A percentile compares a stretch with the other conserved stretches of the same genome.
Conservation (phyloP, 2,888 invertebrate genomes). For the Arge pagana region DNA sequence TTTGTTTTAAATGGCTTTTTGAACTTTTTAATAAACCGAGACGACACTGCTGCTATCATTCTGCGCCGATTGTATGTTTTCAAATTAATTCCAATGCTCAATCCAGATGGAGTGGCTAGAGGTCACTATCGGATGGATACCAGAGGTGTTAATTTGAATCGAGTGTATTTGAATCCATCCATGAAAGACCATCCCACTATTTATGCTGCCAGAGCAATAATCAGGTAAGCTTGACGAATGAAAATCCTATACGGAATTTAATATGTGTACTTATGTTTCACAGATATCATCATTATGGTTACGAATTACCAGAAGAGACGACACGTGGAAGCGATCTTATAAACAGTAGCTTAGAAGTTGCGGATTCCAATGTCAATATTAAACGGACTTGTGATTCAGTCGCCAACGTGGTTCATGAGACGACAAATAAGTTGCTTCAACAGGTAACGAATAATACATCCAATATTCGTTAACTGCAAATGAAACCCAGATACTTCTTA, state of each 20-base stretch:
- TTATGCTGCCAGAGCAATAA: slow-evolving; percentile 80
- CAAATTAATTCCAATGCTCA: slow-evolving; percentile 88
- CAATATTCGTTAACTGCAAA: background rate
- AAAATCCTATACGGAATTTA: no score
- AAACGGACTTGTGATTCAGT: slow-evolving; percentile 30
- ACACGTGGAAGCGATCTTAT: slow-evolving; percentile 25
- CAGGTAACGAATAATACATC: slow-evolving; percentile 38
- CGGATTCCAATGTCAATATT: slow-evolving; percentile 27
- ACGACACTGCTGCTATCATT: slow-evolving; percentile 75
- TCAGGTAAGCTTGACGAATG: slow-evolving; percentile 65
- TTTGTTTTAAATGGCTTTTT: slow-evolving; percentile 89
- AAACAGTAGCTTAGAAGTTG: slow-evolving; percentile 34
- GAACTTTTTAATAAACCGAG: slow-evolving; percentile 74
- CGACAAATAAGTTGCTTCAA: slow-evolving; percentile 45
- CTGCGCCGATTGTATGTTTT: slow-evolving; percentile 81
- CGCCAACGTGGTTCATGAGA: slow-evolving; percentile 41
- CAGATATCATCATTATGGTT: slow-evolving; percentile 73
- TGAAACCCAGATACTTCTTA: background rate
- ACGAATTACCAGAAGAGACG: slow-evolving; percentile 64
- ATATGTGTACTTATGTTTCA: no score
- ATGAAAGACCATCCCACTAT: slow-evolving; percentile 79
- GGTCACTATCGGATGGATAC: slow-evolving; percentile 89
- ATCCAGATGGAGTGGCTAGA: slow-evolving; percentile 87
- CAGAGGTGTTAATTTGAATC: slow-evolving; percentile 84
- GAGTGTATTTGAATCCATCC: slow-evolving; percentile 83